phyloP scores from a whole-genome alignment of 2,888 invertebrate species.

The Sepioteuthis lessoniana region DNA sequence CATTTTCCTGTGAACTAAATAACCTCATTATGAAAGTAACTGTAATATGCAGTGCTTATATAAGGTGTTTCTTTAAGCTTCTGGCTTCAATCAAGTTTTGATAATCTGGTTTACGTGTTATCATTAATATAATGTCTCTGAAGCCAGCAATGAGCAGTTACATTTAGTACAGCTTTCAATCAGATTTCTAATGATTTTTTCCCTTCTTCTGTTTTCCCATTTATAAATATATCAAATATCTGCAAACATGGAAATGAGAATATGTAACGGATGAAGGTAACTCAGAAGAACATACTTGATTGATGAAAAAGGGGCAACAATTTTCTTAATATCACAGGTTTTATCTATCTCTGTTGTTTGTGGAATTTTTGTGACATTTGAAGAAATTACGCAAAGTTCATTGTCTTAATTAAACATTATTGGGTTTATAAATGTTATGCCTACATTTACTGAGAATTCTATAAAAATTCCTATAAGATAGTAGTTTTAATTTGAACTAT shows the following conservation, averaged over 20 bases:
- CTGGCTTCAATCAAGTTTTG: not conserved
- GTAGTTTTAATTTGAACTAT: too few species aligned
- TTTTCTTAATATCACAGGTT: too few species aligned
- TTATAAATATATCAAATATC: not conserved
- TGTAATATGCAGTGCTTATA: not conserved
- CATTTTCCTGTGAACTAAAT: not conserved
- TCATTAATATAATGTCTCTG: not conserved
- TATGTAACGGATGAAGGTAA: not conserved
- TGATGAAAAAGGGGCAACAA: too few species aligned
- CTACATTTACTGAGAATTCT: too few species aligned
- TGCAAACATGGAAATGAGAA: not conserved
- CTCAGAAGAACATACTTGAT: not conserved
- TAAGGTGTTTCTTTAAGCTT: not conserved
- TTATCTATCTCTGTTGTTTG: too few species aligned
- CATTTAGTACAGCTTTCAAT: not conserved
- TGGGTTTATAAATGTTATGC: too few species aligned
- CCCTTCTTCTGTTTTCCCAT: not conserved
- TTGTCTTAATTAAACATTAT: too few species aligned
- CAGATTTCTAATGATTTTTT: not conserved
- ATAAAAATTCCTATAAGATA: too few species aligned
- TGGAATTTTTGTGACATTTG: too few species aligned
- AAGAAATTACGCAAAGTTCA: too few species aligned
- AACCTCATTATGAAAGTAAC: not conserved
- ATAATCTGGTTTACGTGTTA: not conserved
- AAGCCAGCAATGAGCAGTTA: not conserved